Evolutionary conservation across 2,888 invertebrate genomes (phyloP).

Genomic region (Acleris sparsana): DNA sequence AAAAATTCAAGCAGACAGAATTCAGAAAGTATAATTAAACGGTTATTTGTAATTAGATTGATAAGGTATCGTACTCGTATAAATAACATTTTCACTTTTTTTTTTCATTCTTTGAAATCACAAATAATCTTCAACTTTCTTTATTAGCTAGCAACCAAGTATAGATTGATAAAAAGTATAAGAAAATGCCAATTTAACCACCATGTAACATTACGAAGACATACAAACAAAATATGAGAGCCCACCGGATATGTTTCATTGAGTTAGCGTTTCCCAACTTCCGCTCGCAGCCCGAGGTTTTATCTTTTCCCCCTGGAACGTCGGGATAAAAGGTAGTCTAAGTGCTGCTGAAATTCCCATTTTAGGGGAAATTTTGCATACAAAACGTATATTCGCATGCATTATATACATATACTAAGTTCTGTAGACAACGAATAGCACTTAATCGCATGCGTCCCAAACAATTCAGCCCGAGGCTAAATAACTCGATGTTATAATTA

Average conservation of each 20-base stretch:
- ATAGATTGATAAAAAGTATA: too few relatives aligned
- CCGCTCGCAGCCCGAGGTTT: constrained; percentile 21
- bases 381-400: neutral
- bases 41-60: too few relatives aligned
- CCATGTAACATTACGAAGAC: constrained; percentile 2
- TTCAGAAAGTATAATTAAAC: too few relatives aligned
- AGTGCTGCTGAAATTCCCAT: constrained; percentile 31
- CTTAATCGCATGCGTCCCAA: neutral
- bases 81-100: too few relatives aligned
- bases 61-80: too few relatives aligned
- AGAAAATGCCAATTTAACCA: neutral
- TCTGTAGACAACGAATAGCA: neutral
- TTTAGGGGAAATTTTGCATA: constrained; percentile 23
- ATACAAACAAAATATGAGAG: constrained; percentile 27
- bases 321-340: constrained; percentile 26
- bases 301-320: constrained; percentile 30
- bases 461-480: too few relatives aligned
- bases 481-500: too few relatives aligned
- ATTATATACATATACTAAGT: neutral
- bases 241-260: constrained; percentile 34
- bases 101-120: too few relatives aligned
- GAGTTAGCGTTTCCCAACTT: constrained; percentile 32
- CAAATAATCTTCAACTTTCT: too few relatives aligned
- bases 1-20: too few relatives aligned
- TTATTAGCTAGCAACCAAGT: too few relatives aligned